phyloP scores from a whole-genome alignment of 2,113 vertebrate genomes.

The Tupaia tana region DNA sequence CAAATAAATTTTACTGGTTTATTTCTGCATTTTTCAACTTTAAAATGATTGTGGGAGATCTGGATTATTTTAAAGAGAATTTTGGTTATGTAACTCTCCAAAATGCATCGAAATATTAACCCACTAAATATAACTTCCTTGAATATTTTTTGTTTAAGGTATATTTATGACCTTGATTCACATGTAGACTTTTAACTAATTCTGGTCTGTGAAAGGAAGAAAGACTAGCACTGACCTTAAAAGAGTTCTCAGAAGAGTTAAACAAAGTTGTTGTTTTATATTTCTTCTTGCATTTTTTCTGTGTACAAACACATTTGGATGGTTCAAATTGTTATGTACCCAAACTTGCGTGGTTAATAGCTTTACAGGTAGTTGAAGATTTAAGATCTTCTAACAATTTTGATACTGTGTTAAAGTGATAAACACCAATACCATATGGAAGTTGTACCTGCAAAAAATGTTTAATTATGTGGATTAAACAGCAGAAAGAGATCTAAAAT shows the following conservation, averaged over 20 bases:
- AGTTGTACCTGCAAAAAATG: neutral
- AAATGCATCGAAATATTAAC: neutral
- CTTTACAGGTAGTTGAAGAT: slow-evolving; percentile 23
- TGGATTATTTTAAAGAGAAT: neutral
- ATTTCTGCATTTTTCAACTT: neutral
- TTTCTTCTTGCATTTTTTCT: neutral
- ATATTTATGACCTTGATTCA: neutral
- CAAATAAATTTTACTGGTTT: neutral
- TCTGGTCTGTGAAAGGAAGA: neutral
- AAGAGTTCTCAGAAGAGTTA: neutral
- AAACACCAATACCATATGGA: neutral
- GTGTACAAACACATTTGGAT: neutral
- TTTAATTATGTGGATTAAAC: neutral
- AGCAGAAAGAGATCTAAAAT: neutral
- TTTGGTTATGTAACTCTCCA: neutral
- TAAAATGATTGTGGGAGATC: neutral
- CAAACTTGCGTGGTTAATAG: neutral
- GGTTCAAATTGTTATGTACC: neutral
- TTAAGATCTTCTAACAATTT: neutral
- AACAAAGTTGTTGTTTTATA: neutral
- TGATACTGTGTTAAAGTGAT: neutral
- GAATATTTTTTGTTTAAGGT: neutral
- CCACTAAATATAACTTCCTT: neutral
- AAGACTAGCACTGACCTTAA: neutral
- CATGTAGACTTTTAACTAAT: neutral